A percentile compares a stretch with the other conserved stretches of the same genome.
Evolutionary conservation across 2,797 vertebrate species (phyloP).

Genomic region (Labeo calbasu): DNA sequence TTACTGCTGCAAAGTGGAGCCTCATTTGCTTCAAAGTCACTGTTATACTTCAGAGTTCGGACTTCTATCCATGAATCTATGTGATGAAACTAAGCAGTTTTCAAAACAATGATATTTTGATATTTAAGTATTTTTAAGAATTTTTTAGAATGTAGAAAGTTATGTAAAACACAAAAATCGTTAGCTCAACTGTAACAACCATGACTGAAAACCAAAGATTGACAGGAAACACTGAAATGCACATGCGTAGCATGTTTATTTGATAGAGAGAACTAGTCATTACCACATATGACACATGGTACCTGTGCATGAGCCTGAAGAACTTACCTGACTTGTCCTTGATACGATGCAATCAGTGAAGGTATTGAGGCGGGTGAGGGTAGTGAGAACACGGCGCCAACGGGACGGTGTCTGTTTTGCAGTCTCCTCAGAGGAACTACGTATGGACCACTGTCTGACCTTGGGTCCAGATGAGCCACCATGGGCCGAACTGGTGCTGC

Average conservation of each 20-base stretch:
- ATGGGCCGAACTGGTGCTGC: constrained; percentile 81
- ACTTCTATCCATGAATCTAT: neutral
- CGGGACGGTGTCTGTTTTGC: constrained; percentile 73
- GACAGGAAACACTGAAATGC: neutral
- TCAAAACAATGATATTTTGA: neutral
- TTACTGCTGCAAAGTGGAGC: constrained; percentile 62
- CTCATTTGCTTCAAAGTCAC: constrained; percentile 34
- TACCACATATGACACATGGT: neutral
- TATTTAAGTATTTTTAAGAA: neutral
- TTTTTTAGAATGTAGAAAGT: neutral
- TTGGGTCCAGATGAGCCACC: constrained; percentile 79
- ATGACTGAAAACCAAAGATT: neutral
- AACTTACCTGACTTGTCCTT: constrained; percentile 81
- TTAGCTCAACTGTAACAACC: neutral
- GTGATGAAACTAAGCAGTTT: neutral
- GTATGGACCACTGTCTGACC: constrained; percentile 84
- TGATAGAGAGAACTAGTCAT: neutral
- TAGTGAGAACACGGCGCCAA: constrained; percentile 84
- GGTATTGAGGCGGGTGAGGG: constrained; percentile 83
- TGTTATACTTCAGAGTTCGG: neutral
- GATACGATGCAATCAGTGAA: constrained; percentile 87
- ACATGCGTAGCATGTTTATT: neutral
- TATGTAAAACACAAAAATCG: neutral
- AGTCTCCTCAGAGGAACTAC: constrained; percentile 83
- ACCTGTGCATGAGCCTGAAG: too few relatives aligned